Conservation (phyloP, 2,113 vertebrate species). For the Herpailurus yagouaroundi region DNA sequence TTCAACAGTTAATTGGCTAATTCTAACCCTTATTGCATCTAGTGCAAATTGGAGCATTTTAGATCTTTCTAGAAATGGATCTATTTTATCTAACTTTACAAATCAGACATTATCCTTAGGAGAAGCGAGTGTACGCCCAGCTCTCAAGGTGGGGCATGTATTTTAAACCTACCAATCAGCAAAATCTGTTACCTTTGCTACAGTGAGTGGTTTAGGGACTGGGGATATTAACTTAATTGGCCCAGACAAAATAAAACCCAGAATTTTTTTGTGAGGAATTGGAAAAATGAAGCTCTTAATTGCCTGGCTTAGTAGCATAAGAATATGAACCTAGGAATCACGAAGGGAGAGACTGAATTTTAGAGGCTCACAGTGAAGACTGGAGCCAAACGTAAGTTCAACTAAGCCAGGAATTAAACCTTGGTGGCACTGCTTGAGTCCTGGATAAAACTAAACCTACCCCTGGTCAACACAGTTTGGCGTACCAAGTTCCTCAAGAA, state of each 20-base stretch:
- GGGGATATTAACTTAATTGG: not conserved
- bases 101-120: not conserved
- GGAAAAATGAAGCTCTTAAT: not conserved
- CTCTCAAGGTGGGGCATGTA: not conserved
- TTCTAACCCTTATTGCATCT: not conserved
- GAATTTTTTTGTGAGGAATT: not conserved
- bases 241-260: not conserved
- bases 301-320: not conserved
- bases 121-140: not conserved
- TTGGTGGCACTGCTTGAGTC: not conserved
- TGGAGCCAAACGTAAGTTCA: not conserved
- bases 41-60: not conserved
- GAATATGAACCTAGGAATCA: not conserved
- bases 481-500: not conserved
- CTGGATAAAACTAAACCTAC: not conserved
- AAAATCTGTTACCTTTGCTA: not conserved
- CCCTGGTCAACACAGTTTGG: no score
- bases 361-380: not conserved
- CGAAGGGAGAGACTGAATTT: not conserved
- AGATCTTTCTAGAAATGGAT: not conserved
- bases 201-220: not conserved
- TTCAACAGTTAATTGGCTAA: not conserved
- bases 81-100: not conserved
- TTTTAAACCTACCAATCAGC: not conserved
- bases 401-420: not conserved